These are phyloP conservation scores for Carassius carassius DNA, from an alignment of 2,113 vertebrate species.

Conservation along the genomic window DNA sequence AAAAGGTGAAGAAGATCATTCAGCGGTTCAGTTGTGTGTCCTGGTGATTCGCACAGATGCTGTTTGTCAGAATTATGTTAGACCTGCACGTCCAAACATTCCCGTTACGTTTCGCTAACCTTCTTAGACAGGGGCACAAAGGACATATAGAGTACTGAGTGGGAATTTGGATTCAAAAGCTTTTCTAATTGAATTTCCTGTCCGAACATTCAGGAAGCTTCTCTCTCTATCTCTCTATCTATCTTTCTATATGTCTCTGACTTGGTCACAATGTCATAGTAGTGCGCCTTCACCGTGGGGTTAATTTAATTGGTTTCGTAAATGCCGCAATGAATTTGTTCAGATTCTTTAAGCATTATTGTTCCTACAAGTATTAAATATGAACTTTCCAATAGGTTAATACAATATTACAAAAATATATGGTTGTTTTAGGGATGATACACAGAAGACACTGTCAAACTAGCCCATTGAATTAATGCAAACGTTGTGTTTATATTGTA, in stretches of 20 bases:
- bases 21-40: conserved; percentile 61
- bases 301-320: conserved; percentile 54
- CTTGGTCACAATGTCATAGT: conserved; percentile 54
- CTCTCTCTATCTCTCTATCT: conserved; percentile 33
- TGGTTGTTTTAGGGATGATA: neutral
- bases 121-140: conserved; percentile 67
- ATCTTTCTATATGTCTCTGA: conserved; percentile 29
- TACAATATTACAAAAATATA: conserved; percentile 16
- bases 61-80: conserved; percentile 65
- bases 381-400: neutral
- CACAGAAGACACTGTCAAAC: conserved; percentile 1
- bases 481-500: conserved; percentile 16
- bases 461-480: neutral
- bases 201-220: conserved; percentile 54
- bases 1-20: conserved; percentile 69
- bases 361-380: conserved; percentile 33
- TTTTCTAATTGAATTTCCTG: conserved; percentile 61
- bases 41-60: conserved; percentile 61
- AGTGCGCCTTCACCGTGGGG: conserved; percentile 41
- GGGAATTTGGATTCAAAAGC: conserved; percentile 51
- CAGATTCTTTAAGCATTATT: conserved; percentile 48
- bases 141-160: conserved; percentile 47
- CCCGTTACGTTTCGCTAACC: conserved; percentile 54
- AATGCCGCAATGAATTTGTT: conserved; percentile 41
- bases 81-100: conserved; percentile 41